Evolutionary conservation across 2,113 vertebrate genomes (phyloP).

Genomic region (Nerophis ophidion): DNA sequence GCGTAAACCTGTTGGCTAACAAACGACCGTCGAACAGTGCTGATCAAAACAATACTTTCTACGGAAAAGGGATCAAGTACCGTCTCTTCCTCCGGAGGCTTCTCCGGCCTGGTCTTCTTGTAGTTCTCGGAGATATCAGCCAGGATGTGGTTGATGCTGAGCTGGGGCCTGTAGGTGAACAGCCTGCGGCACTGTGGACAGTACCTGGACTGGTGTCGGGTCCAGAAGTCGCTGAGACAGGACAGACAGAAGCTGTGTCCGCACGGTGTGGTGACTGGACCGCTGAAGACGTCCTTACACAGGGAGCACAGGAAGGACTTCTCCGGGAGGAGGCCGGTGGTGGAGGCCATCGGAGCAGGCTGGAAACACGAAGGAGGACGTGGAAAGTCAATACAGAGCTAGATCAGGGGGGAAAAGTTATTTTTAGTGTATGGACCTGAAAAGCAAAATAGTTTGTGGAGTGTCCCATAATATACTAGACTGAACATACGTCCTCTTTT

Average conservation of each 20-base stretch:
- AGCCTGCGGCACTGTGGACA: slow-evolving; percentile 64
- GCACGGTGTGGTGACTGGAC: slow-evolving; percentile 68
- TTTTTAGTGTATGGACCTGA: neutral
- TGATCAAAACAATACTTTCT: too few relatives aligned
- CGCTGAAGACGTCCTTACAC: slow-evolving; percentile 67
- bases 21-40: too few relatives aligned
- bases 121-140: slow-evolving; percentile 66
- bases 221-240: slow-evolving; percentile 66
- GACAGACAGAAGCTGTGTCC: slow-evolving; percentile 74
- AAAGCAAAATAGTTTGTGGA: neutral
- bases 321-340: slow-evolving; percentile 57
- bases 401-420: neutral
- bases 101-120: slow-evolving; percentile 48
- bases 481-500: too few relatives aligned
- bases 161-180: slow-evolving; percentile 55
- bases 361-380: slow-evolving; percentile 26
- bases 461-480: too few relatives aligned
- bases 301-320: slow-evolving; percentile 69
- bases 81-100: slow-evolving; percentile 42
- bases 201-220: slow-evolving; percentile 52
- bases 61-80: slow-evolving; percentile 28
- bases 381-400: neutral
- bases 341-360: slow-evolving; percentile 55
- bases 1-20: too few relatives aligned
- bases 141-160: slow-evolving; percentile 67